Evolutionary conservation across 1,140 invertebrate species (phyloP).

Genomic region (Phortica variegata): DNA sequence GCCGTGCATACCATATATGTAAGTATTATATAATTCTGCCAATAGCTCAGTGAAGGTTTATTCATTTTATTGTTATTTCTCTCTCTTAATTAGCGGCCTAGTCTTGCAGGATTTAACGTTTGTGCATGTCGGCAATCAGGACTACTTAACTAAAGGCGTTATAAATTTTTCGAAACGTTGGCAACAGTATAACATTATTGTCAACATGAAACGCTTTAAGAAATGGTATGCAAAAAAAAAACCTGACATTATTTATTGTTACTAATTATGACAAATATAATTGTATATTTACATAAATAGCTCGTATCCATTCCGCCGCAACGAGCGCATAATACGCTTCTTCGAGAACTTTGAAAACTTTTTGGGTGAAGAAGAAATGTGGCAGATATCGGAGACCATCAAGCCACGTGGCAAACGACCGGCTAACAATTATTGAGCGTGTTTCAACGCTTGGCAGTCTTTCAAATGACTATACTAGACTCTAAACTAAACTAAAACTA

Average conservation of each 20-base stretch:
- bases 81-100: constrained; percentile 80
- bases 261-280: background rate
- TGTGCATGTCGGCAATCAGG: constrained; percentile 95
- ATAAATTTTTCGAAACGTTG: constrained; percentile 97
- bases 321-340: constrained; percentile 90
- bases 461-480: constrained; percentile 10
- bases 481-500: constrained; percentile 7
- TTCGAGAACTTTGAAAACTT: constrained; percentile 97
- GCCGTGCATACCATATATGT: constrained; percentile 99
- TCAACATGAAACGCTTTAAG: constrained; percentile 96
- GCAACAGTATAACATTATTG: constrained; percentile 97
- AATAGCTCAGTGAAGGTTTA: too few relatives aligned
- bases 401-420: constrained; percentile 74
- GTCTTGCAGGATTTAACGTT: constrained; percentile 99
- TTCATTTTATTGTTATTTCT: background rate
- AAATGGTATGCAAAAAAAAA: constrained; percentile 71
- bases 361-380: constrained; percentile 94
- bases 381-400: constrained; percentile 94
- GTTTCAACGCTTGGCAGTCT: too few relatives aligned
- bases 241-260: background rate
- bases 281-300: constrained; percentile 38
- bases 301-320: constrained; percentile 84
- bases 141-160: constrained; percentile 80
- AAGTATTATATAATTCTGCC: constrained; percentile 57
- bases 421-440: constrained; percentile 46